Percentiles rank a stretch among this genome's conserved stretches.
These are phyloP conservation scores for Apantesis nais DNA, from an alignment of 2,888 invertebrate species.

Conservation along the genomic window DNA sequence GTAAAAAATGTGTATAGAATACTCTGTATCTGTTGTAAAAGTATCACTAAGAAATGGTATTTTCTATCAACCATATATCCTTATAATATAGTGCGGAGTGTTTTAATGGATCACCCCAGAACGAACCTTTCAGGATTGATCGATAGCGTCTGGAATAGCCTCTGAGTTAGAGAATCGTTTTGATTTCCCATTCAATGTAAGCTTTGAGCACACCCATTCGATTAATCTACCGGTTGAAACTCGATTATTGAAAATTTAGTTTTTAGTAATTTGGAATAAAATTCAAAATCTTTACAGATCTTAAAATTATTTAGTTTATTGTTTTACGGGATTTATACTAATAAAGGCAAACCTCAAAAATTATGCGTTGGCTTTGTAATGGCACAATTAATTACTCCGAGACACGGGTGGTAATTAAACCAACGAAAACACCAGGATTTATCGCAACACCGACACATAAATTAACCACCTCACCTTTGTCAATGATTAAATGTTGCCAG, in stretches of 20 bases:
- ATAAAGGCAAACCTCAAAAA: slow-evolving; percentile 21
- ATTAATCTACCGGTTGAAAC: slow-evolving; percentile 3
- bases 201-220: not conserved
- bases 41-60: not conserved
- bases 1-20: not conserved
- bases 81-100: not conserved
- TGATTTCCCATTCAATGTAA: slow-evolving; percentile 1
- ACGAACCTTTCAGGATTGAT: slow-evolving; percentile 35
- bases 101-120: slow-evolving; percentile 33
- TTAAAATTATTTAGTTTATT: slow-evolving; percentile 5
- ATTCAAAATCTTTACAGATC: not conserved
- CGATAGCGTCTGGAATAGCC: slow-evolving; percentile 29
- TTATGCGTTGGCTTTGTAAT: slow-evolving; percentile 44
- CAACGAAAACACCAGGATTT: slow-evolving; percentile 64
- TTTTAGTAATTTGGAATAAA: not conserved
- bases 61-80: not conserved
- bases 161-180: slow-evolving; percentile 25
- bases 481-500: slow-evolving; percentile 53
- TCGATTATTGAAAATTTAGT: not conserved
- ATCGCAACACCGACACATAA: slow-evolving; percentile 65
- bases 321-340: slow-evolving; percentile 11
- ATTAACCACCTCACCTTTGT: slow-evolving; percentile 58
- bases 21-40: not conserved
- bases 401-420: slow-evolving; percentile 64
- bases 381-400: slow-evolving; percentile 60